Evolutionary conservation across 2,888 invertebrate genomes (phyloP), one percentile per base, ranked within the genome.

Genomic region (Thereva nobilitata): DNA sequence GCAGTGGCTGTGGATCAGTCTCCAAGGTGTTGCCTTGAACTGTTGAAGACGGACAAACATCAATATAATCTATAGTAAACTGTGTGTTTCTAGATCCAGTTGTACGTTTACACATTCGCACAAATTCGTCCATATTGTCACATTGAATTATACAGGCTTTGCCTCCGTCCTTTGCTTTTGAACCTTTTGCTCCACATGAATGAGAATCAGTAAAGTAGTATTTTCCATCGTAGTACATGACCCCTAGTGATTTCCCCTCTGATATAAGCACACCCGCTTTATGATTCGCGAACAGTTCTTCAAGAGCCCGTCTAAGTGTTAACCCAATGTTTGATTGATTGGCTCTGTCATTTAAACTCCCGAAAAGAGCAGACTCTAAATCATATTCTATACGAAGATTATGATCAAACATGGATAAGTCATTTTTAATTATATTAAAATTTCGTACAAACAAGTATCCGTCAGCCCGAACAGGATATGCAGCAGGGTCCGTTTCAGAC

Each of bases 121-220:
- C 41, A 40, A 67, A 38, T 40, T 67, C 67, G 2, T 63, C 67
- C n/a, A 67, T 54, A 37, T 4, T 63, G 35, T 61, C 61, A 40
- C 63, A 63, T 63, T 67, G 44, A 41, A 67, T 67, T 1, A 61
- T 54, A 63, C 53, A 59, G 5, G 44, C 59, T 53, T 54, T 54
- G 34, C 61, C 45, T 34, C 37, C 41, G 9, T 41, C 38, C 9
- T 9, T 3, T n/a, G 71, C 67, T 42, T 38, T 65, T 8, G 69
- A 42, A 38, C 72, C 72, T 66, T 72, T 73, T 45, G 66, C 52
- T 8, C 73, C 73, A 71, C 72, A 73, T 34, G 72, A 67, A 69
- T 74, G 71, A 9, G 72, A 73, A 56, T 74, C 67, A 49, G 59
- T 68, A 59, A 72, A 72, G 54, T 72, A 71, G 61, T 69, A 72